Conservation (phyloP, 2,113 vertebrate genomes). For the Ploceus nigricollis region DNA sequence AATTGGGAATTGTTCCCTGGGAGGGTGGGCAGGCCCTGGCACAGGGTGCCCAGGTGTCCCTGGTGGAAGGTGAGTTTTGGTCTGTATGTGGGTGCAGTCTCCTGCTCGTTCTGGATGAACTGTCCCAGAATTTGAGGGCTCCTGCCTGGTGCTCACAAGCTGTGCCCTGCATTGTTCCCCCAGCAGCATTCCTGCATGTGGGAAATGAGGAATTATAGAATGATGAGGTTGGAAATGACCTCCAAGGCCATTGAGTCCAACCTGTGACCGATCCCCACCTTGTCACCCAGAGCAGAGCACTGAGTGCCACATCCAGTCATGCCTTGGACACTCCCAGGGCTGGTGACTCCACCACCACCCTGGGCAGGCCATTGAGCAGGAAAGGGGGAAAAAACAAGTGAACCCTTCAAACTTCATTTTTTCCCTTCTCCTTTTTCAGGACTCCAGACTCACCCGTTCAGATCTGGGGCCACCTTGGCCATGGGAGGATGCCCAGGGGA, state of each 20-base stretch:
- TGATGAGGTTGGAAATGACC: neutral
- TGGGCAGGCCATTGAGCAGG: neutral
- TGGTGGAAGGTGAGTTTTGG: neutral
- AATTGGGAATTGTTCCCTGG: neutral
- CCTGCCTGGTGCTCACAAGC: neutral
- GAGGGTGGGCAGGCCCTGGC: neutral
- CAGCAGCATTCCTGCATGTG: accelerated
- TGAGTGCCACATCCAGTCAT: accelerated
- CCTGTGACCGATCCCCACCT: neutral
- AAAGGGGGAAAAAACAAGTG: accelerated
- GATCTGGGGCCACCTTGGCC: neutral
- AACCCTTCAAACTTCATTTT: neutral
- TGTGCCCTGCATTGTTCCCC: accelerated
- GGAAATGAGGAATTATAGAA: neutral
- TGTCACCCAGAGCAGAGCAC: neutral
- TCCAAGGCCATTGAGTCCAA: neutral
- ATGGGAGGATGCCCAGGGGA: neutral
- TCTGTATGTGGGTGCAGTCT: neutral
- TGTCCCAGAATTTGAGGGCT: neutral
- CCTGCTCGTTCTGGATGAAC: neutral
- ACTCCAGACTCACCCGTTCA: neutral
- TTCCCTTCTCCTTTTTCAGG: neutral
- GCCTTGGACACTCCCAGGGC: neutral
- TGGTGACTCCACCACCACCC: neutral
- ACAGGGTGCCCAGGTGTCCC: neutral